phyloP scores from a whole-genome alignment of 2,888 invertebrate species.

The Alviniconcha strummeri region DNA sequence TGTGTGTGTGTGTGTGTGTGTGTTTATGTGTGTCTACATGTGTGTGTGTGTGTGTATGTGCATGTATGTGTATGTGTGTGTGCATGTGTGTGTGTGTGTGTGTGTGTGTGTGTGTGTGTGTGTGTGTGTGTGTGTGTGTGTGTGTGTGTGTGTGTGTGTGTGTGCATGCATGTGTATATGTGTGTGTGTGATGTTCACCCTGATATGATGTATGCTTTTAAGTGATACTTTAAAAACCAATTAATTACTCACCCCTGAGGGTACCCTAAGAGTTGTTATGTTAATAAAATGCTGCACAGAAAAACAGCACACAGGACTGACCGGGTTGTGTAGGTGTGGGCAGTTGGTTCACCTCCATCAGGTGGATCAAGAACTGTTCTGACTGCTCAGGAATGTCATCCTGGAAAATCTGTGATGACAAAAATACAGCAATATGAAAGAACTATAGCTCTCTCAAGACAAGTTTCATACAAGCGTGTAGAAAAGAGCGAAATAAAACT shows the following conservation, averaged over 20 bases:
- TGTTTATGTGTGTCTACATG: not conserved
- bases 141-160: not conserved
- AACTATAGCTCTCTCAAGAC: too few species aligned
- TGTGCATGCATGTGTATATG: not conserved
- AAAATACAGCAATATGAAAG: too few species aligned
- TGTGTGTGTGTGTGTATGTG: not conserved
- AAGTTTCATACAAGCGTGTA: too few species aligned
- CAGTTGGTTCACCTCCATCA: slow-evolving; percentile 61
- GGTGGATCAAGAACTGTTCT: slow-evolving; percentile 65
- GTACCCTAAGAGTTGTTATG: too few species aligned
- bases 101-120: not conserved
- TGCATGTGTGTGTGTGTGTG: not conserved
- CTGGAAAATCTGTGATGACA: slow-evolving; percentile 54
- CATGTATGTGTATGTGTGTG: not conserved
- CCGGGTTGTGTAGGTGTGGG: slow-evolving; percentile 54
- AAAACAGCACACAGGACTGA: slow-evolving; percentile 2
- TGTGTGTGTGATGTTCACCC: too few species aligned
- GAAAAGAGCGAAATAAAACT: too few species aligned
- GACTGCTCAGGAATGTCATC: slow-evolving; percentile 66
- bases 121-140: not conserved
- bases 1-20: slow-evolving; percentile 3
- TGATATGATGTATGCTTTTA: too few species aligned
- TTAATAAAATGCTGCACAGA: not conserved
- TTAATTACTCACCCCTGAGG: too few species aligned
- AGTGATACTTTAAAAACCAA: too few species aligned